Evolutionary conservation across 2,113 vertebrate genomes (phyloP), one percentile per base, ranked within the genome.

Genomic region (Triplophysa siluroides): DNA sequence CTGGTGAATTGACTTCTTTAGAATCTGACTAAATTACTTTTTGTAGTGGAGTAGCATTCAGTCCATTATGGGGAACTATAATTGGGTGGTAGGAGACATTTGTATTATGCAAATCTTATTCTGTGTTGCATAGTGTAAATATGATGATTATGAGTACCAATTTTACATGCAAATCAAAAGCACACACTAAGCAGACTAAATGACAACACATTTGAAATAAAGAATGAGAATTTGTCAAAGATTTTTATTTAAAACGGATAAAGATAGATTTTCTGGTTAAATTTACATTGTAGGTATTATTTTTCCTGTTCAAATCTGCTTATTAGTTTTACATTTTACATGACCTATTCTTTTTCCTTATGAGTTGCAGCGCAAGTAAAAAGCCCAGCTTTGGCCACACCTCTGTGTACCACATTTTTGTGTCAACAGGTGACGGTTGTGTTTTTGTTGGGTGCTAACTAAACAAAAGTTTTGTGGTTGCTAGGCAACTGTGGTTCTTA

Each of bases 361-460:
- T 62, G 65, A 50, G 41, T 23, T 26, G 18, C 69, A 72, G 12
- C 24, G 33, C 56, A 56, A 58, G 43, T 50, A 26, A 61, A 33
- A 52, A 24, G 33, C 12, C 1, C 18, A 33, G 23, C 33, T 43
- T 29, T 41, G 21, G 24, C 63, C 71, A 67, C 71, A 81, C 47
- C 33, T 67, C 52, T 68, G 14, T 68, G 68, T 62, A 54, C 29
- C 60, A 73, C 24, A 11, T 72, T 64, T 78, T 24, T 83, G 26
- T 75, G 70, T 67, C 76, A 75, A 52, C 76, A 75, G 81, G 72
- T 63, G 81, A 83, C 56, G 45, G 71, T 58, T 80, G 16, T 76
- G 81, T 83, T 79, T 76, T 75, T 76, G 73, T 63, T 75, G n/a
- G 23, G 50, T 66, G 21, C 50, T 72, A 68, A 52, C 74, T 72